Percentiles rank a stretch among this genome's conserved stretches.
phyloP scores from a whole-genome alignment of 2,888 invertebrate genomes.

The Sepiola atlantica region DNA sequence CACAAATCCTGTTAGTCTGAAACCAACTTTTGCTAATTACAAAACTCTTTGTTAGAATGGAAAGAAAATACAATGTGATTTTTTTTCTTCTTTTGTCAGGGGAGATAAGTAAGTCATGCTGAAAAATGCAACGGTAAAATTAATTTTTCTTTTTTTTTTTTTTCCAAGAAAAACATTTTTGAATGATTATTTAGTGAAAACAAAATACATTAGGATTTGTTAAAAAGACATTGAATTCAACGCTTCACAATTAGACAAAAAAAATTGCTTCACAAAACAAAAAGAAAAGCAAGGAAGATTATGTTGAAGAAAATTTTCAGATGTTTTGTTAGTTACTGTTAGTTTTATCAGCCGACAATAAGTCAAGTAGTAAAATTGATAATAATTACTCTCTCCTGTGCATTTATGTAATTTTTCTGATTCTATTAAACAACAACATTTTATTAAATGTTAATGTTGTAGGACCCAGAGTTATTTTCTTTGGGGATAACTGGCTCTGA shows the following conservation, averaged over 20 bases:
- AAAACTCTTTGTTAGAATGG: not conserved
- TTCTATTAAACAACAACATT: too few relatives aligned
- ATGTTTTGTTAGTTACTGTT: not conserved
- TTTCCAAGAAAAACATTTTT: not conserved
- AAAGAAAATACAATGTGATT: not conserved
- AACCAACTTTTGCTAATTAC: slow-evolving; percentile 10
- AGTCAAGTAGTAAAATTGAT: not conserved
- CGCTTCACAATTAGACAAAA: not conserved
- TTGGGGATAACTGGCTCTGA: too few relatives aligned
- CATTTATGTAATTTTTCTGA: too few relatives aligned
- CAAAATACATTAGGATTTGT: not conserved
- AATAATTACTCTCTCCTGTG: too few relatives aligned
- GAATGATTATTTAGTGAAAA: not conserved
- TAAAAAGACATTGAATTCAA: not conserved
- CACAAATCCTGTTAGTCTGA: not conserved
- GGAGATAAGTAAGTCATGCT: not conserved
- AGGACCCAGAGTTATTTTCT: too few relatives aligned
- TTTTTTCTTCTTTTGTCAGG: not conserved
- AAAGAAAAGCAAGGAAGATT: not conserved
- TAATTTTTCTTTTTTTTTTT: not conserved
- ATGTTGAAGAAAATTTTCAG: not conserved
- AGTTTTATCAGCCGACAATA: not conserved
- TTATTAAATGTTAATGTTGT: too few relatives aligned
- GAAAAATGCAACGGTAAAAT: not conserved
- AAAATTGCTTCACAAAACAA: not conserved